Evolutionary conservation across 2,888 invertebrate species (phyloP).

Genomic region (Patella ulyssiponensis): DNA sequence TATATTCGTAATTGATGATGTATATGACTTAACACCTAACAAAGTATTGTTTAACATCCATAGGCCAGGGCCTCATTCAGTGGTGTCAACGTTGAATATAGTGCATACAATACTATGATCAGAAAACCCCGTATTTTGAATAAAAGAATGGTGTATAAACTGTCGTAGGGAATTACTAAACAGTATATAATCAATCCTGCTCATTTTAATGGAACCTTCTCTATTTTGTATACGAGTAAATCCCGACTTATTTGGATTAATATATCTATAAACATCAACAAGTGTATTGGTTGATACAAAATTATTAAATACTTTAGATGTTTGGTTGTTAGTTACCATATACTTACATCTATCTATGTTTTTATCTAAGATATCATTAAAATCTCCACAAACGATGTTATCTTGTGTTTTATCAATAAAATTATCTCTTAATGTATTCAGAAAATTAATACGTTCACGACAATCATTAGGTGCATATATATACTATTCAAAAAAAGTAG

Average conservation of each 20-base stretch:
- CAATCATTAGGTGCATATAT: background rate
- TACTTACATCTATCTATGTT: background rate
- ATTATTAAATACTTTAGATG: background rate
- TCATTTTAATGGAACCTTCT: background rate
- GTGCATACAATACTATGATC: background rate
- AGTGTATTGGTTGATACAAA: background rate
- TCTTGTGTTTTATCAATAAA: background rate
- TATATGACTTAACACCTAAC: background rate
- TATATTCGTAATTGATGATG: background rate
- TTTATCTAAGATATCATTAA: background rate
- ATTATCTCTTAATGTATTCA: background rate
- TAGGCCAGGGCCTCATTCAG: background rate
- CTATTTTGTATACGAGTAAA: background rate
- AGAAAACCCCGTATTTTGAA: background rate
- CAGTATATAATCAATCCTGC: background rate
- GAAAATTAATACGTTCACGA: background rate
- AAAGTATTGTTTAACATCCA: background rate
- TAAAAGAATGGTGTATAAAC: background rate
- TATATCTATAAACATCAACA: background rate
- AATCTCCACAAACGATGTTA: conserved; percentile 1
- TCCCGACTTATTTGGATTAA: background rate
- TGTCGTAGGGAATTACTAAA: background rate
- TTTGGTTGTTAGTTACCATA: background rate
- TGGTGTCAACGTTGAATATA: background rate
- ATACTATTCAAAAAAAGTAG: too few species aligned